Evolutionary conservation across 2,888 invertebrate genomes (phyloP), one percentile per base, ranked within the genome.

Genomic region (Chalcosyrphus nemorum): DNA sequence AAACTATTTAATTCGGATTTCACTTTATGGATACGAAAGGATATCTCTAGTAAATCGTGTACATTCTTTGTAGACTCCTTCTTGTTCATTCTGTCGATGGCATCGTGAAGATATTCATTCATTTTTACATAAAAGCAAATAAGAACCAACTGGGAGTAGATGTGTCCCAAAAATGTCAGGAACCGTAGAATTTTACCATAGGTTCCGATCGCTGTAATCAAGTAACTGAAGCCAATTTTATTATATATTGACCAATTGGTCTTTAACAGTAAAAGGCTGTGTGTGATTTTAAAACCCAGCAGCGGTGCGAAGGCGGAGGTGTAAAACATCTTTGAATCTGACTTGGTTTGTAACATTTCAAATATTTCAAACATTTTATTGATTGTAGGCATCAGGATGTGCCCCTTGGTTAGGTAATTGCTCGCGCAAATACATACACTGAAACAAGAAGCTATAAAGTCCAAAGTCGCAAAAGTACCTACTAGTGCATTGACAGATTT

Each of bases 341-440:
- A 7, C 4, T 13, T 7, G 19, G 2, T 19, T 4, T 13, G n/a
- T 45, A 63, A 32, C 1, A n/a, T 0, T 4, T 47, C 7, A 17
- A 63, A 63, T 0, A 63, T 63, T 0, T 19, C 32, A 6, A 63
- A 7, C 63, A 63, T 47, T 61, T 61, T 43, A 29, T 61, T 61
- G 13, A 45, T 17, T 0, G 4, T 29, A 15, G 15, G 4, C 11
- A 11, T 4, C 2, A 61, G 2, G 21, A 17, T 24, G 1, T n/a
- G 50, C 11, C 24, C 50, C 1, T 24, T 7, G 4, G 13, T 6
- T 5, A 21, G 3, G 1, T 50, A 24, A 24, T 17, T 50, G 4
- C 4, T 0, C 2, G 17, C 43, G 1, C 13, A 1, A 0, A 2
- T 4, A 4, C 2, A 29, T n/a, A 50, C 2, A 4, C 9, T 4